Base-by-base conservation (phyloP, 2,888 invertebrate species). In the Troides helena region DNA sequence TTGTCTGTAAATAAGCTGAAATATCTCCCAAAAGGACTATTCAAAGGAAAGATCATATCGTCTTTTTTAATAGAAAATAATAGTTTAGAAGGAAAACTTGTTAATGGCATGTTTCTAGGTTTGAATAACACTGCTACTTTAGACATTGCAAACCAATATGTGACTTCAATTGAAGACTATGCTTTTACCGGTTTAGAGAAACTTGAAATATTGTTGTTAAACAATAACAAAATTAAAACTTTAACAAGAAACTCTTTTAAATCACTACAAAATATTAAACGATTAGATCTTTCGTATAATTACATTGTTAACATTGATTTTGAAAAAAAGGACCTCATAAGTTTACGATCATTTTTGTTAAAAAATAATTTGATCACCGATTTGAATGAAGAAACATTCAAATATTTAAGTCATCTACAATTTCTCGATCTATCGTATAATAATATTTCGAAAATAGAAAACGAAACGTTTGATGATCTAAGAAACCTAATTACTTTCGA, bases 391-490 rank as follows among this genome's bases (percentile, higher is more conserved):
- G 77, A 83, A 60, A 71, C 81, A 53, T 84, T 89, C 63, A 65
- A 74, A 36, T 71, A 78, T 21, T 76, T 89, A 53, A 75, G 70
- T 57, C 69, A 69, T 21, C 74, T 90, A 17, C 75, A 81, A 65
- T 78, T 78, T 76, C 79, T 90, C 66, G 87, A 89, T 79, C 69
- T 90, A 39, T 85, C 88, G 18, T 73, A 82, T 63, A 90, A 90
- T 69, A 80, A 83, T 62, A 85, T 90, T 67, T 72, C 82, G 1
- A 71, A 73, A 46, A 74, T 90, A 18, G 80, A 81, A 69, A 69
- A 78, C 2, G 78, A 81, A 69, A 82, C 84, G 18, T 89, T 89
- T 72, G 67, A 74, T 57, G 76, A 78, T 2, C 71, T 88, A 14
- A 74, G 71, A 30, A 77, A 77, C 69, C 77, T 90, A 56, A 77